Percentiles rank a stretch among this genome's conserved stretches.
Conservation (phyloP, 2,797 vertebrate species). For the Aphelocoma californica region DNA sequence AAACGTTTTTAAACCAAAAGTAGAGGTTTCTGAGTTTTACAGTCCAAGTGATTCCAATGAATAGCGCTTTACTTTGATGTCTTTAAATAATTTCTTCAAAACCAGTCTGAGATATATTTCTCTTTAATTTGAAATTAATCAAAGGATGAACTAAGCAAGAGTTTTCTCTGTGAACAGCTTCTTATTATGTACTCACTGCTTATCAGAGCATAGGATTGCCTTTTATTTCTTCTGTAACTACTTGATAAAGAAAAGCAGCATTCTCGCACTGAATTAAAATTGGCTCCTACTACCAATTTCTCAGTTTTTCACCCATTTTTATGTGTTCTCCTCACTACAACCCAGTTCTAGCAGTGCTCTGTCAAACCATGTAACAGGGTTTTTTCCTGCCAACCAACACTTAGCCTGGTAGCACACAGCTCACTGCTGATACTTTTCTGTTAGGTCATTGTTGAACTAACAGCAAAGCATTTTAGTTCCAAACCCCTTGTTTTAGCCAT, state of each 20-base stretch:
- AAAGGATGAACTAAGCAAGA: background rate
- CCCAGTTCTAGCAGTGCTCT: background rate
- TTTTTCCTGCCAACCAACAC: background rate
- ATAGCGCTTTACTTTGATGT: background rate
- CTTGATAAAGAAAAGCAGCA: background rate
- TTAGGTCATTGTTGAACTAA: background rate
- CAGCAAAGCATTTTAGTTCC: background rate
- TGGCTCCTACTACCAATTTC: background rate
- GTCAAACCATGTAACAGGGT: background rate
- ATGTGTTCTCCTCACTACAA: background rate
- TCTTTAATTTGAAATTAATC: constrained; percentile 8
- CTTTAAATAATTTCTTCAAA: background rate
- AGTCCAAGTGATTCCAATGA: background rate
- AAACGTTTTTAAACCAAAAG: background rate
- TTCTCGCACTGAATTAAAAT: background rate
- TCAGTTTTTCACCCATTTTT: background rate
- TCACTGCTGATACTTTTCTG: background rate
- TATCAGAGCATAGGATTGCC: background rate
- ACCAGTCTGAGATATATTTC: background rate
- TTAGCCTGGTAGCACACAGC: background rate
- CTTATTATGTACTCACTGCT: background rate
- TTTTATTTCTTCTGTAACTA: background rate
- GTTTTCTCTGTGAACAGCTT: background rate
- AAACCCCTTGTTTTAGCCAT: background rate
- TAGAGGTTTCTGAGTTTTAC: background rate